Evolutionary conservation across 2,888 invertebrate species (phyloP).

Genomic region (Orgyia antiqua): DNA sequence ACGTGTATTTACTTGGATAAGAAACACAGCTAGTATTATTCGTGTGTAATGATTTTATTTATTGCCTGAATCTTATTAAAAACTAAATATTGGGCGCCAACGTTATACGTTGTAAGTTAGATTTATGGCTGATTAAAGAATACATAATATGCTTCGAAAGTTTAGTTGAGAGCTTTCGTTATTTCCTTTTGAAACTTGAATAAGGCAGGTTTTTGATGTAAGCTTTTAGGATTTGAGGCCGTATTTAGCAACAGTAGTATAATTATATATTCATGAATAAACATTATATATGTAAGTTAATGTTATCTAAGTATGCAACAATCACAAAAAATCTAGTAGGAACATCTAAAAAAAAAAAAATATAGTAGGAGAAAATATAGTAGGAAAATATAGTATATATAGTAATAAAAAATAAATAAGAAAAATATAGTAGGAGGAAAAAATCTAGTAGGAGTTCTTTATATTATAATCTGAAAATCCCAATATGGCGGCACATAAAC

Average conservation of each 20-base stretch:
- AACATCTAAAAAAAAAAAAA: no score
- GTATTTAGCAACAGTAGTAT: not conserved
- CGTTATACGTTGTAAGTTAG: constrained; percentile 1
- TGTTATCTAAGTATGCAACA: no score
- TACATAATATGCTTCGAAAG: constrained; percentile 10
- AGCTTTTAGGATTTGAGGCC: not conserved
- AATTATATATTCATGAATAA: not conserved
- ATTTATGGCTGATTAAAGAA: constrained; percentile 18
- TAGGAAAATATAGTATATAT: no score
- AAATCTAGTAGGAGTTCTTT: no score
- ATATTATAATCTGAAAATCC: no score
- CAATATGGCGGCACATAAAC: no score
- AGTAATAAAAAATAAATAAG: no score
- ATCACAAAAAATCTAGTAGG: no score
- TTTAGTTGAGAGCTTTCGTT: constrained; percentile 6
- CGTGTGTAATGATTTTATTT: constrained; percentile 16
- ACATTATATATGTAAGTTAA: not conserved
- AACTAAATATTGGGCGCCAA: constrained; percentile 1
- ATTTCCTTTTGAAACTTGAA: constrained; percentile 13
- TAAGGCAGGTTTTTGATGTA: not conserved
- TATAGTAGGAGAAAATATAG: no score
- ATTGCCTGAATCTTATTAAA: constrained; percentile 5
- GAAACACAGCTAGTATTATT: constrained; percentile 7
- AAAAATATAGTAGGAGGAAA: no score
- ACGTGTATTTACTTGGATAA: constrained; percentile 16